Percentiles rank a stretch among this genome's conserved stretches.
These are phyloP conservation scores for Drosophila sp. DNA, from an alignment of 1,140 invertebrate genomes.

Conservation along the genomic window DNA sequence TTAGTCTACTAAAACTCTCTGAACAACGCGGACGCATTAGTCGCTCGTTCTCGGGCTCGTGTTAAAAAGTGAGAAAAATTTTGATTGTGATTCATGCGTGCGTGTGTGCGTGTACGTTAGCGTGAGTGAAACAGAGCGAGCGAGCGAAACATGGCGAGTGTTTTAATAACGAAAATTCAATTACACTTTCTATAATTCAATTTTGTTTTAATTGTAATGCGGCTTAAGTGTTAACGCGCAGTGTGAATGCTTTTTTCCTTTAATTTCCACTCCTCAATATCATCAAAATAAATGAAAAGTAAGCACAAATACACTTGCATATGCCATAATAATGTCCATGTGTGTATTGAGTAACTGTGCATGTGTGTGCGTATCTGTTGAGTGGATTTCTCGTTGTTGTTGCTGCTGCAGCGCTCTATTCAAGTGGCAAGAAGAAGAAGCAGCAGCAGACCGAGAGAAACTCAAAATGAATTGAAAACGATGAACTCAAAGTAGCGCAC, in stretches of 20 bases:
- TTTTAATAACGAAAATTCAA: slow-evolving; percentile 58
- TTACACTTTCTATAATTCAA: slow-evolving; percentile 52
- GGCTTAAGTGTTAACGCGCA: slow-evolving; percentile 41
- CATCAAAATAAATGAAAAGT: slow-evolving; percentile 44
- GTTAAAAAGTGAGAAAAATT: slow-evolving; percentile 39
- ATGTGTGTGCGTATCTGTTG: slow-evolving; percentile 31
- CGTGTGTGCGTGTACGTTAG: slow-evolving; percentile 39
- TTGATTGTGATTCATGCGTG: slow-evolving; percentile 50
- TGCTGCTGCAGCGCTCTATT: slow-evolving; percentile 25
- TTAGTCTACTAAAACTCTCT: slow-evolving; percentile 52
- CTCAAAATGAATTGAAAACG: slow-evolving; percentile 81
- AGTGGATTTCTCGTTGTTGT: slow-evolving; percentile 48
- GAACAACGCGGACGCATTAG: slow-evolving; percentile 38
- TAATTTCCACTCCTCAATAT: slow-evolving; percentile 14
- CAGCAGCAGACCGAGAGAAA: slow-evolving; percentile 59
- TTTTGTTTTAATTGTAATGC: slow-evolving; percentile 37
- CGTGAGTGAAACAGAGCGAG: slow-evolving; percentile 51
- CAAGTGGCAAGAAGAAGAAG: slow-evolving; percentile 34
- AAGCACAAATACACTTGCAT: slow-evolving; percentile 33
- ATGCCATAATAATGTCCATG: slow-evolving; percentile 47
- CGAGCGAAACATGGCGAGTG: slow-evolving; percentile 64
- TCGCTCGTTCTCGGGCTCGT: slow-evolving; percentile 48
- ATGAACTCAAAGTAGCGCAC: slow-evolving; percentile 81
- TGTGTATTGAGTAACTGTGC: slow-evolving; percentile 26
- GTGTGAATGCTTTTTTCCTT: slow-evolving; percentile 44